A percentile compares a stretch with the other conserved stretches of the same genome.
phyloP scores from a whole-genome alignment of 2,113 vertebrate species.

The Cynopterus brachyotis region DNA sequence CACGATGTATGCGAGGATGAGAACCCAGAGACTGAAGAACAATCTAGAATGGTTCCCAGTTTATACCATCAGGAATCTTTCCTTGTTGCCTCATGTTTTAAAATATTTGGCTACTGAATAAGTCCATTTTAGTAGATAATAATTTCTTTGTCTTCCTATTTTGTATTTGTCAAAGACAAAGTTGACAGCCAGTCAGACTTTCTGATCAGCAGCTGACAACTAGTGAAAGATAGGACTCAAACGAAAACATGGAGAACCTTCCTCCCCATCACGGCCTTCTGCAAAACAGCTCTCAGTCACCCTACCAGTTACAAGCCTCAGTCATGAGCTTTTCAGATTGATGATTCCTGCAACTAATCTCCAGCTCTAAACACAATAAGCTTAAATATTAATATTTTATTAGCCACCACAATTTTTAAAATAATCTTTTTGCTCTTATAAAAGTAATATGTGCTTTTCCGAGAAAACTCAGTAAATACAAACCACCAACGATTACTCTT shows the following conservation, averaged over 20 bases:
- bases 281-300: not conserved
- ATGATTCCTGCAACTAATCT: not conserved
- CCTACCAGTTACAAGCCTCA: fast-evolving
- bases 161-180: not conserved
- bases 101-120: not conserved
- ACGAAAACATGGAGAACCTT: not conserved
- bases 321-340: not conserved
- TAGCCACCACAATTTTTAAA: not conserved
- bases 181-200: not conserved
- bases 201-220: not conserved
- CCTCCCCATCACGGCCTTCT: not conserved
- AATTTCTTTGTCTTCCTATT: not conserved
- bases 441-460: not conserved
- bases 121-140: not conserved
- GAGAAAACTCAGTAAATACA: not conserved
- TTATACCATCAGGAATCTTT: not conserved
- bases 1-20: not conserved
- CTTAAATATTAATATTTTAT: not conserved
- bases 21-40: not conserved
- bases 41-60: not conserved
- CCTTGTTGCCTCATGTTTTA: not conserved
- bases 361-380: not conserved
- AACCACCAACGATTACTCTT: not conserved
- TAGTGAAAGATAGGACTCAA: not conserved
- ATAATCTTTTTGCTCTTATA: not conserved